These are phyloP conservation scores for Saguinus oedipus DNA, from an alignment of 2,797 vertebrate genomes.

Conservation along the genomic window DNA sequence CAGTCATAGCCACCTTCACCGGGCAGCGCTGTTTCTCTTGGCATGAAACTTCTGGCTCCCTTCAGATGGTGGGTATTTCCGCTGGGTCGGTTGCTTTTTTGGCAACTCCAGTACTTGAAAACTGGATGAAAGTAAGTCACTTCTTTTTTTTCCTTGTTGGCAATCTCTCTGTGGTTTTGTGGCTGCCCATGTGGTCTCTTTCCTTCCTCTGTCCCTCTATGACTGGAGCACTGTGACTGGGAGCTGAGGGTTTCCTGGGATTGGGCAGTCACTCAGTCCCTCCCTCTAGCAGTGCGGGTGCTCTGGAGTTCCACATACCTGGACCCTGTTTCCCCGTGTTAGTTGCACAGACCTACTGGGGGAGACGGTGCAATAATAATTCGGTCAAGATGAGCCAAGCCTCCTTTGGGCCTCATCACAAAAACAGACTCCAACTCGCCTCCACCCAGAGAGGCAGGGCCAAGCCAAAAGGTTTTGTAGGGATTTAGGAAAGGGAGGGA, in stretches of 20 bases:
- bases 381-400: background rate
- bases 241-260: background rate
- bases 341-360: background rate
- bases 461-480: rapidly evolving
- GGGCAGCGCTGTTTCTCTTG: background rate
- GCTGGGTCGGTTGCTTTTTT: slow-evolving; percentile 30
- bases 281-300: background rate
- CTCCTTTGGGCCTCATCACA: background rate
- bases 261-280: background rate
- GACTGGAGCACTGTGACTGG: background rate
- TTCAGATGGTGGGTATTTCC: background rate
- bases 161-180: background rate
- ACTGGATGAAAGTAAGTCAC: background rate
- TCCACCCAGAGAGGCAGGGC: background rate
- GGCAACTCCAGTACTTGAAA: slow-evolving; percentile 21
- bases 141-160: background rate
- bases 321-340: background rate
- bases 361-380: rapidly evolving
- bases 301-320: background rate
- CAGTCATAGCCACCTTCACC: background rate
- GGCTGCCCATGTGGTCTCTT: background rate
- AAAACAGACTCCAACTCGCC: background rate
- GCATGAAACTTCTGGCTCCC: background rate
- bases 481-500: too few species aligned
- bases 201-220: background rate